Evolutionary conservation across 2,888 invertebrate genomes (phyloP).

Genomic region (Polylopha cassiicola): DNA sequence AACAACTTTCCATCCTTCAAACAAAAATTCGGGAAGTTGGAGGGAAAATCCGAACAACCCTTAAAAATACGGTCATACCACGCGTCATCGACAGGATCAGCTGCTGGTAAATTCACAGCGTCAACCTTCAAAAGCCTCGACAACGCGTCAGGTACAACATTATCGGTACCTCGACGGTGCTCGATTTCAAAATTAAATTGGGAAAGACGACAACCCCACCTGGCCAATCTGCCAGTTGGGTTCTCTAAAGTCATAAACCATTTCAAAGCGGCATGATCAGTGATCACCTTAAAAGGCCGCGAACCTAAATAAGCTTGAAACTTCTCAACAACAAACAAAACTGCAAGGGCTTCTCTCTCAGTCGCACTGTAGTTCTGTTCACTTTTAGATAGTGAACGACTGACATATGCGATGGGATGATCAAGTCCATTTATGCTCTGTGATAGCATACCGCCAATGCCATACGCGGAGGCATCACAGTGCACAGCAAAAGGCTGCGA

Average conservation of each 20-base stretch:
- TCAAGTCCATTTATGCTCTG: too few relatives aligned
- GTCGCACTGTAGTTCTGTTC: too few relatives aligned
- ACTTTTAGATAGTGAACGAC: too few relatives aligned
- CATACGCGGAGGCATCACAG: too few relatives aligned
- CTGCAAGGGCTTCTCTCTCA: neutral
- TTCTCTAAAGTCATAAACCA: constrained; percentile 5
- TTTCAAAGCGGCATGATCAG: constrained; percentile 20
- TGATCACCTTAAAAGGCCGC: constrained; percentile 5
- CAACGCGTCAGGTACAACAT: constrained; percentile 12
- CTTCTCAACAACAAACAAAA: neutral
- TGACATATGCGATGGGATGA: too few relatives aligned
- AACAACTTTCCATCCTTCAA: constrained; percentile 24
- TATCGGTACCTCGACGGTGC: constrained; percentile 6
- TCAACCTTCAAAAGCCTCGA: too few relatives aligned
- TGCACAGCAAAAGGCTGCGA: too few relatives aligned
- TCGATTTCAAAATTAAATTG: constrained; percentile 4
- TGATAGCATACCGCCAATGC: too few relatives aligned
- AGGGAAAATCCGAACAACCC: constrained; percentile 18
- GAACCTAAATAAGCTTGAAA: neutral
- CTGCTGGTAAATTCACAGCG: too few relatives aligned
- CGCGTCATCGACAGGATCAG: constrained; percentile 15
- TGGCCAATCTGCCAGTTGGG: constrained; percentile 12
- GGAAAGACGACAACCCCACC: constrained; percentile 9
- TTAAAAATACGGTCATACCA: constrained; percentile 28
- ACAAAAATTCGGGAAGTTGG: constrained; percentile 21